A percentile compares a stretch with the other conserved stretches of the same genome.
Evolutionary conservation across 92 coral and sea anemone genomes (phyloP).

Genomic region (Virgularia gustaviana): DNA sequence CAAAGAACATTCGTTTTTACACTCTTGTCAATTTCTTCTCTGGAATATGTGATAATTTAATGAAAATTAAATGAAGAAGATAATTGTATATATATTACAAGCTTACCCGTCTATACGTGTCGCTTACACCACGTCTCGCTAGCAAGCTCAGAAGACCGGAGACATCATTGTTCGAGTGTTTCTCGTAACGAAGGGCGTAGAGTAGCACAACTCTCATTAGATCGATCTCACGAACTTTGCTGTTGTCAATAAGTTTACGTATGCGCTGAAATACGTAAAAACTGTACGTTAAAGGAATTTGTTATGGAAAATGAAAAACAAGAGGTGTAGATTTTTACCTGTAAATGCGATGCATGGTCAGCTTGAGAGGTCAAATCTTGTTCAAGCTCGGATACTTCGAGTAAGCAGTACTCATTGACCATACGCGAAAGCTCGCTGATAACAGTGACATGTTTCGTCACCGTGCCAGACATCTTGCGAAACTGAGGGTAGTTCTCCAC

Average conservation of each 20-base stretch:
- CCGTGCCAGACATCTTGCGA: slow-evolving; percentile 98
- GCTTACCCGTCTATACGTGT: slow-evolving; percentile 78
- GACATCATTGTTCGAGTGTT: slow-evolving; percentile 85
- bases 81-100: too few species aligned
- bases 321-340: slow-evolving; percentile 57
- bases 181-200: slow-evolving; percentile 94
- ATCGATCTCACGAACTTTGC: slow-evolving; percentile 86
- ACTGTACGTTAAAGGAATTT: too few species aligned
- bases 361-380: slow-evolving; percentile 94
- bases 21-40: too few species aligned
- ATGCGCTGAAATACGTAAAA: too few species aligned
- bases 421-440: slow-evolving; percentile 94
- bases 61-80: too few species aligned
- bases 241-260: slow-evolving; percentile 82
- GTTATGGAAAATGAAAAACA: neutral
- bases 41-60: too few species aligned
- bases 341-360: slow-evolving; percentile 83
- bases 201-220: slow-evolving; percentile 73
- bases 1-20: too few species aligned
- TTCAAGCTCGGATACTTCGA: slow-evolving; percentile 97
- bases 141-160: slow-evolving; percentile 76
- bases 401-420: slow-evolving; percentile 69
- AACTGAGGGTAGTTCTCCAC: slow-evolving; percentile 98
- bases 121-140: slow-evolving; percentile 75
- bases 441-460: slow-evolving; percentile 94